phyloP scores from a whole-genome alignment of 2,113 vertebrate species.

The Phaethornis superciliosus region DNA sequence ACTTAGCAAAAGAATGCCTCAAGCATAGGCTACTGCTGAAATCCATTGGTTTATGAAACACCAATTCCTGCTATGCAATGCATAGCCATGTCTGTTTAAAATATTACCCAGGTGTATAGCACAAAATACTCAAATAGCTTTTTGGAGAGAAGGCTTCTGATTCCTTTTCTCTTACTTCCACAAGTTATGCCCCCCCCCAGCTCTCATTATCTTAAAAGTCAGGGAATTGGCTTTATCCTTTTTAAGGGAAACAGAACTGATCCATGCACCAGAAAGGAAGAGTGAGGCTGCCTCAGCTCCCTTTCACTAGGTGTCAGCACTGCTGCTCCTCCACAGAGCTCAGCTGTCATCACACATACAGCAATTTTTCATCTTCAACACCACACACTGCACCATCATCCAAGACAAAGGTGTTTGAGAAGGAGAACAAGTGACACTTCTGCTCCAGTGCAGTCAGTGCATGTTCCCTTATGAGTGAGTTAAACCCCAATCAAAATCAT shows the following conservation, averaged over 20 bases:
- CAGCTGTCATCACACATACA: background rate
- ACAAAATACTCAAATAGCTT: constrained; percentile 59
- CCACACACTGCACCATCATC: background rate
- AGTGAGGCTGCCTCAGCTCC: background rate
- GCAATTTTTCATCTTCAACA: background rate
- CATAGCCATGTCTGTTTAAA: background rate
- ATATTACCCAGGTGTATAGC: background rate
- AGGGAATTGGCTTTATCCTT: background rate
- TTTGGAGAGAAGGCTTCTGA: constrained; percentile 65
- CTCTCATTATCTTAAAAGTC: background rate
- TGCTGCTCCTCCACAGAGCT: constrained; percentile 23
- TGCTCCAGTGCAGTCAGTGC: background rate
- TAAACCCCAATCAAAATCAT: background rate
- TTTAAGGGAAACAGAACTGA: background rate
- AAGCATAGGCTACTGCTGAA: background rate
- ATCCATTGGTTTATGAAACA: background rate
- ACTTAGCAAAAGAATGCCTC: background rate
- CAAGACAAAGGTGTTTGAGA: constrained; percentile 8
- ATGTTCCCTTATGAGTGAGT: rapidly evolving
- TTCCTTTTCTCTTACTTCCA: background rate
- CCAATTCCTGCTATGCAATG: background rate
- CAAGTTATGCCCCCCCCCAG: background rate
- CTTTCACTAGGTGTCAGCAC: constrained; percentile 56
- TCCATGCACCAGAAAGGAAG: background rate
- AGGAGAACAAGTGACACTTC: background rate